Base-by-base conservation (phyloP, 2,797 vertebrate species). In the Crax fasciolata region DNA sequence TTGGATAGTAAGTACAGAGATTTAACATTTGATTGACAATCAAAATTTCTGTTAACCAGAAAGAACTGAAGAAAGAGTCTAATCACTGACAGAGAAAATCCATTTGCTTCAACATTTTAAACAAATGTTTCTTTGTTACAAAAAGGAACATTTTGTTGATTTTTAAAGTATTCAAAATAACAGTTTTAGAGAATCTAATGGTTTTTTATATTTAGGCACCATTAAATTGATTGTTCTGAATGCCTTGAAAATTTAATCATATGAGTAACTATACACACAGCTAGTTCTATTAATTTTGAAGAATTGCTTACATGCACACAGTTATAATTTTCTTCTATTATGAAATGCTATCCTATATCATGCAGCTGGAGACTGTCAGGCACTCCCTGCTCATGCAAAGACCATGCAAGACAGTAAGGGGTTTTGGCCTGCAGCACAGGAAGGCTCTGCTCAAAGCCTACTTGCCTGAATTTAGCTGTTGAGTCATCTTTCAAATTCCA, bases 21-120 rank as follows among this genome's bases (percentile, higher is more conserved):
- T 95, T 91, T 91, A 92, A 94, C 67, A 82, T 89, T 96, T 97
- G 95, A 96, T 95, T 97, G 96, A 94, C 96, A 91, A 93, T 91
- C 89, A 88, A 94, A 95, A 96, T 95, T 84, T 94, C 71, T 93
- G 80, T 89, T 96, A 96, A 79, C 48, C 59, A 94, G 84, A 94
- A 94, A 90, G 84, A 94, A 71, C 32, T 90, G 85, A 86, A 95
- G 61, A 84, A 80, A 87, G 75, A 84, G 52, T 90, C 87, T 96
- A 93, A 93, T 95, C 76, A 84, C 87, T 93, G 94, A 88, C 30
- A 41, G 92, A 94, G 48, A 96, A 92, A 94, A 93, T 84, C 75
- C 73, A 72, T 93, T 95, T 79, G 49, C 92, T 91, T 93, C 83
- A 91, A 93, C 73, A 79, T 94, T 80, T 91, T 82, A 92, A 94